Evolutionary conservation across 2,888 invertebrate species (phyloP), one percentile per base, ranked within the genome.

Genomic region (Labia minor): DNA sequence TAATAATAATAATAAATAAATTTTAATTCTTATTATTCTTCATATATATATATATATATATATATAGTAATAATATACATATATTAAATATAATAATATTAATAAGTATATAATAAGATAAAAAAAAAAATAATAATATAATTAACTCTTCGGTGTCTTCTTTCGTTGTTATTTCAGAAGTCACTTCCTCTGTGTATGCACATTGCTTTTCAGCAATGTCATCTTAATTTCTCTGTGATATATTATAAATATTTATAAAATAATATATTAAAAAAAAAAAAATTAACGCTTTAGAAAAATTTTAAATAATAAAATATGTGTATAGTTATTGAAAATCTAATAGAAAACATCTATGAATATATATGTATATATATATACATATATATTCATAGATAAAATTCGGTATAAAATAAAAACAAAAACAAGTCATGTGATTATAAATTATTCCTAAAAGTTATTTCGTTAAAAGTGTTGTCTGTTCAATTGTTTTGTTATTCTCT

Each of bases 221-320:
- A 49, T 49, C 49, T 49, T 49, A 49, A 26, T 49, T 49, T 49
- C 49, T 49, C 49, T 49, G 49, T 49, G 49, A 49, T 49, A 49
- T 49, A 49, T n/a, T n/a, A n/a, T n/a, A n/a, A n/a, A n/a, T n/a
- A n/a, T n/a, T n/a, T n/a, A n/a, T n/a, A n/a, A n/a, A n/a, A n/a
- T n/a, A n/a, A n/a, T 26, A 26, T 26, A 26, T 26, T 26, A 8
- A 26, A 26, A 26, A 6, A 26, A 6, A 26, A 26, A 6, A 49
- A 49, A 49, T 49, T 10, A 49, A 49, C 49, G 49, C 49, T 49
- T 49, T 49, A 49, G 49, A 49, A 49, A 26, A 49, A 49, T 49
- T 49, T 49, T 49, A 49, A 49, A 49, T 49, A n/a, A n/a, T n/a
- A 49, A 49, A 49, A 49, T 49, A 8, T 16, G 16, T 49, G 49